Evolutionary conservation across 2,888 invertebrate genomes (phyloP).

Genomic region (Trissonchulus latispiculum): DNA sequence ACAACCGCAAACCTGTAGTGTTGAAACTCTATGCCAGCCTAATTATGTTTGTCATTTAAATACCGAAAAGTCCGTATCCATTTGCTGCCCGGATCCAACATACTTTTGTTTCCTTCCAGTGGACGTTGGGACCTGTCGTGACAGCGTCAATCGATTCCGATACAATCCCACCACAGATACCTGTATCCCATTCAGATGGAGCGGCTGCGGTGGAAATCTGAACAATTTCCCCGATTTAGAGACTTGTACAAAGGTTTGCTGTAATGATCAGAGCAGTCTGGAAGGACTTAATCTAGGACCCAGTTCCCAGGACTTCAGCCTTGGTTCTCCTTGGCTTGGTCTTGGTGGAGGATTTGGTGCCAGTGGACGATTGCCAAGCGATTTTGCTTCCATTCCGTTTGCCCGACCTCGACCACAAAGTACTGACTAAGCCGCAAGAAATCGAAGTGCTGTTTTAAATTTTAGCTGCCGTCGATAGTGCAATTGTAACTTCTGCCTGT

Average conservation of each 20-base stretch:
- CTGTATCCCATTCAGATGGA: conserved; percentile 32
- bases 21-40: conserved; percentile 25
- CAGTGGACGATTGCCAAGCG: too few species aligned
- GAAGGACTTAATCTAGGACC: not conserved
- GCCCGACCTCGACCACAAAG: too few species aligned
- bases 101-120: conserved; percentile 24
- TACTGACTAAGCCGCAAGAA: too few species aligned
- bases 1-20: conserved; percentile 21
- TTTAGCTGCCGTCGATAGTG: too few species aligned
- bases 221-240: conserved; percentile 26
- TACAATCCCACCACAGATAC: conserved; percentile 30
- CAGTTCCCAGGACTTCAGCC: not conserved
- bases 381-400: too few species aligned
- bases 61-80: conserved; percentile 25
- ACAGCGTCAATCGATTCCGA: conserved; percentile 21
- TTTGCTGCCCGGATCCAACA: conserved; percentile 34
- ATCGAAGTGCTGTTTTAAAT: too few species aligned
- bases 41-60: conserved; percentile 27
- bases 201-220: conserved; percentile 26
- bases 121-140: conserved; percentile 24
- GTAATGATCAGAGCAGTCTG: conserved; percentile 21
- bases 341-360: not conserved
- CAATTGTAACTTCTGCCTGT: too few species aligned
- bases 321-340: too few species aligned
- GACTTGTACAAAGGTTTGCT: conserved; percentile 27